phyloP scores from a whole-genome alignment of 2,888 invertebrate genomes.

The Ernsta delagoae region DNA sequence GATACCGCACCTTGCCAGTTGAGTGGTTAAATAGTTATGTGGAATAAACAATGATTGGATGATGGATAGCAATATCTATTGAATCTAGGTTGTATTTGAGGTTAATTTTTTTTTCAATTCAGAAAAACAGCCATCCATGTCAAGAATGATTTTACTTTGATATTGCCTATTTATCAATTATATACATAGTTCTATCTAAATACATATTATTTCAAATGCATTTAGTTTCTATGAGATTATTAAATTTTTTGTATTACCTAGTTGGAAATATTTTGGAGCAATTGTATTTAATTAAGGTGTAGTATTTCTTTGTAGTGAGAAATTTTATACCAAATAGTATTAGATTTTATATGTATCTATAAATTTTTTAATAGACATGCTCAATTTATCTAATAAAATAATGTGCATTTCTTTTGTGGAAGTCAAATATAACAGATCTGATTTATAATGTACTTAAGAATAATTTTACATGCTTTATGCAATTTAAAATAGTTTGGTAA shows the following conservation, averaged over 20 bases:
- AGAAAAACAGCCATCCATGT: conserved; percentile 2
- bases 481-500: no score
- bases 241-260: conserved; percentile 15
- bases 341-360: conserved; percentile 29
- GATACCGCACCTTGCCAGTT: no score
- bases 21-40: background rate
- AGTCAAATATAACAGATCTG: conserved; percentile 14
- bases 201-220: conserved; percentile 14
- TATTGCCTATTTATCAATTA: conserved; percentile 4
- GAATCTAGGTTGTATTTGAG: background rate
- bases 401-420: conserved; percentile 19
- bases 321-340: conserved; percentile 31
- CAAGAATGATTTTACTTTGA: conserved; percentile 1
- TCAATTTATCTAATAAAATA: conserved; percentile 38
- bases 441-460: conserved; percentile 28
- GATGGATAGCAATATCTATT: background rate
- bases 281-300: background rate
- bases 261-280: conserved; percentile 17
- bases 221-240: conserved; percentile 35
- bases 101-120: background rate
- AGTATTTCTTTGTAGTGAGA: conserved; percentile 23
- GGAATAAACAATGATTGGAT: background rate
- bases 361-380: conserved; percentile 31
- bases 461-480: conserved; percentile 9
- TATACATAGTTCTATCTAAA: conserved; percentile 7